Evolutionary conservation across 2,888 invertebrate genomes (phyloP).

Genomic region (Nycteola revayana): DNA sequence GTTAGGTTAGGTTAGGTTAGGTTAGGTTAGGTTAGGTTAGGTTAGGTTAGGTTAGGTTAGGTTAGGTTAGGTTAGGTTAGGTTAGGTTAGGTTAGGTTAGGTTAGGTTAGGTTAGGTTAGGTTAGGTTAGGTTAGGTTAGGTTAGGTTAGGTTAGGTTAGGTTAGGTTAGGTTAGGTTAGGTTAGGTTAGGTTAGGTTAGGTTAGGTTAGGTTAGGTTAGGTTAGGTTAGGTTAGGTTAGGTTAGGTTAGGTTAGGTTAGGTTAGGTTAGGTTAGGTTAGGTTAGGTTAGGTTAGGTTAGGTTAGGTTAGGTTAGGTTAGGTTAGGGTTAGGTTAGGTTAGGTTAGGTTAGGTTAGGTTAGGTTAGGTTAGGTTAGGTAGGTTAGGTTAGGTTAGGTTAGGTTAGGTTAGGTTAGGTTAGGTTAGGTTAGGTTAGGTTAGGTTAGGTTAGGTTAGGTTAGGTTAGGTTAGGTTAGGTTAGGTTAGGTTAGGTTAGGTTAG

Average conservation of each 20-base stretch:
- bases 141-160: conserved; percentile 14
- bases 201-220: conserved; percentile 12
- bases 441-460: conserved; percentile 11
- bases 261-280: conserved; percentile 14
- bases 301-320: conserved; percentile 14
- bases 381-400: conserved; percentile 13
- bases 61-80: conserved; percentile 18
- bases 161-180: conserved; percentile 13
- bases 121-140: conserved; percentile 9
- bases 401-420: conserved; percentile 13
- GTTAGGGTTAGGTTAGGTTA: conserved; percentile 12
- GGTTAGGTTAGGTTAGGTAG: conserved; percentile 15
- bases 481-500: conserved; percentile 8
- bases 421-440: conserved; percentile 11
- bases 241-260: conserved; percentile 13
- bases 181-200: conserved; percentile 13
- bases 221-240: conserved; percentile 11
- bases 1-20: conserved; percentile 18
- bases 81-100: conserved; percentile 18
- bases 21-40: conserved; percentile 17
- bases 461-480: conserved; percentile 9
- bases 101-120: conserved; percentile 4
- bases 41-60: conserved; percentile 15
- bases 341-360: conserved; percentile 14
- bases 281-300: conserved; percentile 17